A percentile compares a stretch with the other conserved stretches of the same genome.
Conservation (phyloP, 2,113 vertebrate genomes). For the Hemichromis elongatus region DNA sequence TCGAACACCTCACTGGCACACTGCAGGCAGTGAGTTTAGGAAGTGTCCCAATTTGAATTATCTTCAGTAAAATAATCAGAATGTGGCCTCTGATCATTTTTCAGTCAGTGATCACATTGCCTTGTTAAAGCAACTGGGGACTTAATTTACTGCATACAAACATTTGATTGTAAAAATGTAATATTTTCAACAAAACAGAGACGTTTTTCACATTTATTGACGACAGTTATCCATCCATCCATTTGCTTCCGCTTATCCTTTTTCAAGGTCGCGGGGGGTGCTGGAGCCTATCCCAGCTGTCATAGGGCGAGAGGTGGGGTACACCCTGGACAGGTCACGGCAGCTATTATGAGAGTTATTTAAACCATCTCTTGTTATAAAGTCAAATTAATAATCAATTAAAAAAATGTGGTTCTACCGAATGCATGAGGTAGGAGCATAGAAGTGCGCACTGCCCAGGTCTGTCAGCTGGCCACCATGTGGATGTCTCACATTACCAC, state of each 20-base stretch:
- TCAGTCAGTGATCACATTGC: background rate
- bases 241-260: too few species aligned
- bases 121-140: background rate
- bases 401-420: fast-evolving
- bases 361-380: background rate
- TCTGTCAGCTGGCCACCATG: background rate
- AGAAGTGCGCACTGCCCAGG: background rate
- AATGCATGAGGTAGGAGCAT: background rate
- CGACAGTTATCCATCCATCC: background rate
- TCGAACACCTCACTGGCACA: background rate
- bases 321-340: too few species aligned
- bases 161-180: background rate
- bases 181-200: fast-evolving
- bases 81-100: background rate
- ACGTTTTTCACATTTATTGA: fast-evolving
- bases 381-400: background rate
- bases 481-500: background rate
- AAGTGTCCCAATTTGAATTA: background rate
- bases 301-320: too few species aligned
- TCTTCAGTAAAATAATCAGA: background rate
- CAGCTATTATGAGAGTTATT: background rate
- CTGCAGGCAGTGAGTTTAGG: background rate
- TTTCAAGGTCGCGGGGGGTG: too few species aligned
- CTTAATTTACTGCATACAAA: background rate
- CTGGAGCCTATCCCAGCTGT: too few species aligned